Base-by-base conservation (phyloP, 2,113 vertebrate genomes). In the Todiramphus chloris region DNA sequence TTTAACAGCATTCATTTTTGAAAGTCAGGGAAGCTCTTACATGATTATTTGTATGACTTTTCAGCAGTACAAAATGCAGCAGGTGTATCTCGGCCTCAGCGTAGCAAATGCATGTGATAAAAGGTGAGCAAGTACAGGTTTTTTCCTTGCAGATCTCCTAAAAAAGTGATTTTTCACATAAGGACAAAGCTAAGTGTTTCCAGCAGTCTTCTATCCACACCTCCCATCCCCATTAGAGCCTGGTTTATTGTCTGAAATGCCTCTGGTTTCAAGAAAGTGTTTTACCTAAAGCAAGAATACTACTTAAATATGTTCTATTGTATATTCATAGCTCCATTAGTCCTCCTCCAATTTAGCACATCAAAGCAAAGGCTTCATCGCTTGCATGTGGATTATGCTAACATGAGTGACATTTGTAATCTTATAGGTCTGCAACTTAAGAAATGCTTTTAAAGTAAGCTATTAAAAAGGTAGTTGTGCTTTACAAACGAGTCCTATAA, bases 311-410 rank as follows among this genome's bases (percentile, higher is more conserved):
- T 97, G 97, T 98, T 98, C 97, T 98, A 98, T 99, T 99, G 99
- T 99, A 98, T 98, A 98, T 98, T 98, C 98, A 98, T 98, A 98
- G 98, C 98, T 98, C 98, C 98, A 99, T 99, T 99, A 99, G 98
- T 96, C 98, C 96, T 97, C 95, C 98, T 98, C 98, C 98, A 98
- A 98, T 98, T 98, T 97, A 98, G 98, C 98, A 99, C 99, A 99
- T 99, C 99, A 99, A 99, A 99, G 98, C 97, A 96, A 97, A 97
- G 94, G 79, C 98, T 98, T 98, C 98, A 98, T 97, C 97, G 97
- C 98, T 98, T 97, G 98, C 98, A 98, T 98, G 98, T 98, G 98
- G 98, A 99, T 99, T 98, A 99, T 97, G 97, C 98, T 96, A 98
- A 98, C 98, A 98, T 98, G 98, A 99, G 97, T 98, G 98, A 98